phyloP scores from a whole-genome alignment of 2,113 vertebrate genomes.

The Cyprinodon brontotheroides region DNA sequence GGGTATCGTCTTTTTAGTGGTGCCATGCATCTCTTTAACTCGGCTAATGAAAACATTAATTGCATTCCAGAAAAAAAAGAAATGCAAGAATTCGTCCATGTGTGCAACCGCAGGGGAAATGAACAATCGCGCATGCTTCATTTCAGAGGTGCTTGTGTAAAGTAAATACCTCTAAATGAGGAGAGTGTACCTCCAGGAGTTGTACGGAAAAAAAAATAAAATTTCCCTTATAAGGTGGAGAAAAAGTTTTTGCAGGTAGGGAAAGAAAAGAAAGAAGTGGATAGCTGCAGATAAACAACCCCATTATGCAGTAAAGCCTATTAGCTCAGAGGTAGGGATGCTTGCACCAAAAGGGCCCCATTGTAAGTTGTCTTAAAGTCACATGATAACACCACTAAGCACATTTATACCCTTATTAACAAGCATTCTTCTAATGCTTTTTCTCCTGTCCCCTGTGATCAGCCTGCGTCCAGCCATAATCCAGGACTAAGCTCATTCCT shows the following conservation, averaged over 20 bases:
- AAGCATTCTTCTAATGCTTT: constrained; percentile 70
- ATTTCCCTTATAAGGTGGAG: constrained; percentile 64
- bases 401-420: constrained; percentile 77
- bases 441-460: constrained; percentile 74
- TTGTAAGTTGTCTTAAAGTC: constrained; percentile 68
- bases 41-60: constrained; percentile 75
- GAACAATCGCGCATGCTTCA: constrained; percentile 45
- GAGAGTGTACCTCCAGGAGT: constrained; percentile 59
- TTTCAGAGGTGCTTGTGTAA: constrained; percentile 61
- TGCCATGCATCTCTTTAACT: constrained; percentile 61
- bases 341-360: constrained; percentile 61
- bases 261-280: constrained; percentile 50
- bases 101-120: constrained; percentile 39
- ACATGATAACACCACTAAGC: constrained; percentile 71
- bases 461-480: constrained; percentile 69
- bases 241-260: constrained; percentile 41
- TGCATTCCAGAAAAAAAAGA: constrained; percentile 53
- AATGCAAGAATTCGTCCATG: constrained; percentile 25
- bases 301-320: constrained; percentile 58
- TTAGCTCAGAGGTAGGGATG: constrained; percentile 58
- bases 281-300: constrained; percentile 61
- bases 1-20: constrained; percentile 54
- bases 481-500: constrained; percentile 73
- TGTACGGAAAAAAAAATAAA: constrained; percentile 56
- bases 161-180: constrained; percentile 51